Evolutionary conservation across 2,113 vertebrate genomes (phyloP), one percentile per base, ranked within the genome.

Genomic region (Pao palembangensis): DNA sequence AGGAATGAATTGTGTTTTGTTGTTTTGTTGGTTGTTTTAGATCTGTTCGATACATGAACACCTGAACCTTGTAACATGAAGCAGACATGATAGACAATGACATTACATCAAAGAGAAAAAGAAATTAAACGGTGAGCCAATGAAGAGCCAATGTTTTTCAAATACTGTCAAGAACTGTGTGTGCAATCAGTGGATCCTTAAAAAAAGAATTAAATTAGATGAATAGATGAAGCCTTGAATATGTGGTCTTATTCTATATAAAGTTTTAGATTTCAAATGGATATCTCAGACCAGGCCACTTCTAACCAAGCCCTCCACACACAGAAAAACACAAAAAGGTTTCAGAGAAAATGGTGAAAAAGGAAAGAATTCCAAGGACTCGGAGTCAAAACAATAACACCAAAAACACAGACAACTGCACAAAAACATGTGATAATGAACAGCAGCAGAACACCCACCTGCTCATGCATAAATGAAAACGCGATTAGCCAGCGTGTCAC

Each of bases 81-180:
- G 69, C 66, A 86, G 78, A 87, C 85, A 86, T 69, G 63, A 67
- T 63, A 77, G 81, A 88, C 85, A 84, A 94, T 90, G 85, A 94
- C 88, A 88, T 69, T 79, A 86, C 79, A 86, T 61, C 81, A 83
- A 81, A 78, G 62, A 77, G 64, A 76, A 71, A 76, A 73, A 75
- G 52, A 85, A 76, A 75, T 71, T 55, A 85, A 88, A 80, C 61
- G 60, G 51, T 71, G 48, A 76, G 69, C 58, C 67, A 74, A 67
- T 77, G 56, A 64, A 52, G 42, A 47, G 78, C 65, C 76, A 63
- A 51, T 61, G 51, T 6, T 64, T 55, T 64, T 56, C 13, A 64
- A 63, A 60, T 20, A 17, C 6, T 38, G 10, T 38, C 23, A 54
- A 51, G 5, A 48, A 58, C 5, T 57, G 5, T 59, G 34, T 56